Conservation (phyloP, 2,888 invertebrate genomes). For the Campopleginae sp. region DNA sequence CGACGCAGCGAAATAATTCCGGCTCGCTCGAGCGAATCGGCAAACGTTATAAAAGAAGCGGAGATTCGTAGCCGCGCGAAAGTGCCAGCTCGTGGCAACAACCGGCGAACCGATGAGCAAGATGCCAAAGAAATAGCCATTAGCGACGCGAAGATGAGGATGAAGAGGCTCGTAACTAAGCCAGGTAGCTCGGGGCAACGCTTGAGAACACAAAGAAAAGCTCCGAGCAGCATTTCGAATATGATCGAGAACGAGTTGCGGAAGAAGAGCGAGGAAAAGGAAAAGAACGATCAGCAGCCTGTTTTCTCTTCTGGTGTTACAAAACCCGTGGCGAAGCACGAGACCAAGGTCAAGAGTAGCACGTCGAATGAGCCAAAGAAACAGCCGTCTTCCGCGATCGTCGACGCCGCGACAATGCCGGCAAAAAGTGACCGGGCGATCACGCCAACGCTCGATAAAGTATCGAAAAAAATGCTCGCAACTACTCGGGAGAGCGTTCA, state of each 20-base stretch:
- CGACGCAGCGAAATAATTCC: slow-evolving; percentile 39
- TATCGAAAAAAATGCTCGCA: slow-evolving; percentile 36
- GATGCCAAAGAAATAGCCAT: slow-evolving; percentile 36
- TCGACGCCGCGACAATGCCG: slow-evolving; percentile 8
- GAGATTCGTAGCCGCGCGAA: neutral
- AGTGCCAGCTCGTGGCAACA: slow-evolving; percentile 26
- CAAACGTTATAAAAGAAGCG: neutral
- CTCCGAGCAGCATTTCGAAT: slow-evolving; percentile 40
- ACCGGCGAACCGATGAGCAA: slow-evolving; percentile 11
- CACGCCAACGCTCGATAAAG: slow-evolving; percentile 17
- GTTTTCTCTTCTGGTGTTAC: slow-evolving; percentile 12
- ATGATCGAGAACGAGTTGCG: slow-evolving; percentile 45
- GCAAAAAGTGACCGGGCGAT: slow-evolving; percentile 41
- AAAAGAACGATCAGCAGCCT: slow-evolving; percentile 8
- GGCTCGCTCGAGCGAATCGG: slow-evolving; percentile 1
- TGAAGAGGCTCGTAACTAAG: slow-evolving; percentile 31
- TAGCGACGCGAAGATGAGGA: slow-evolving; percentile 23
- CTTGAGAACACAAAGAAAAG: slow-evolving; percentile 32
- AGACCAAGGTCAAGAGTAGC: slow-evolving; percentile 54
- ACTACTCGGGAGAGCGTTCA: slow-evolving; percentile 4
- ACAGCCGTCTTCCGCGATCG: slow-evolving; percentile 9
- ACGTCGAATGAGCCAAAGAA: slow-evolving; percentile 40
- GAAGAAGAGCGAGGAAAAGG: slow-evolving; percentile 50
- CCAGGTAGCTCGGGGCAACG: slow-evolving; percentile 34
- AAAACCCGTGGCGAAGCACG: slow-evolving; percentile 36